Evolutionary conservation across 2,888 invertebrate species (phyloP).

Genomic region (Euplexia lucipara): DNA sequence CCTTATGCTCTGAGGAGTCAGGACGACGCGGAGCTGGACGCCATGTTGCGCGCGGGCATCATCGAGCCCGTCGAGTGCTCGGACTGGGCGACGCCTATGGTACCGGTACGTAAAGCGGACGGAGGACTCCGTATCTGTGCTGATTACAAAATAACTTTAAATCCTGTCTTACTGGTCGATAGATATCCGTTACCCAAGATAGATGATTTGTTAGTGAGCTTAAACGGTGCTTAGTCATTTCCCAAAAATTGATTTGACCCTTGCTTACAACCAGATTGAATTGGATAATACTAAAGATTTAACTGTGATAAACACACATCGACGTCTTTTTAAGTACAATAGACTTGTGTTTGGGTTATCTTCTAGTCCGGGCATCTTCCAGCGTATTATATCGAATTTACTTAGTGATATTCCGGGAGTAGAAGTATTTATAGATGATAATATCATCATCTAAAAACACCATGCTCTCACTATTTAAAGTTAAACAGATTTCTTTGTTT

Average conservation of each 20-base stretch:
- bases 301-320: constrained; percentile 14
- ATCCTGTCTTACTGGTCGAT: too few relatives aligned
- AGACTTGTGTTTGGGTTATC: neutral
- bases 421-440: neutral
- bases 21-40: constrained; percentile 16
- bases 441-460: too few relatives aligned
- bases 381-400: constrained; percentile 5
- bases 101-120: constrained; percentile 3
- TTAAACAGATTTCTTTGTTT: too few relatives aligned
- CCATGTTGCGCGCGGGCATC: too few relatives aligned
- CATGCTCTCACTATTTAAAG: too few relatives aligned
- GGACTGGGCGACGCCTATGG: constrained; percentile 1
- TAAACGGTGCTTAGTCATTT: constrained; percentile 2
- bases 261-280: constrained; percentile 9
- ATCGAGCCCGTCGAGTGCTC: constrained; percentile 4
- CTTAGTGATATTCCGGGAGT: constrained; percentile 4
- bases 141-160: too few relatives aligned
- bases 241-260: constrained; percentile 15
- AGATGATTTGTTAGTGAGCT: constrained; percentile 11
- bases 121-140: constrained; percentile 1
- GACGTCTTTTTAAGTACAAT: constrained; percentile 12
- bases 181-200: too few relatives aligned
- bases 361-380: neutral
- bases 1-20: constrained; percentile 16
- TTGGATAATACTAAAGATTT: too few relatives aligned